Conservation (phyloP, 1,140 invertebrate genomes). For the Cydia amplana region DNA sequence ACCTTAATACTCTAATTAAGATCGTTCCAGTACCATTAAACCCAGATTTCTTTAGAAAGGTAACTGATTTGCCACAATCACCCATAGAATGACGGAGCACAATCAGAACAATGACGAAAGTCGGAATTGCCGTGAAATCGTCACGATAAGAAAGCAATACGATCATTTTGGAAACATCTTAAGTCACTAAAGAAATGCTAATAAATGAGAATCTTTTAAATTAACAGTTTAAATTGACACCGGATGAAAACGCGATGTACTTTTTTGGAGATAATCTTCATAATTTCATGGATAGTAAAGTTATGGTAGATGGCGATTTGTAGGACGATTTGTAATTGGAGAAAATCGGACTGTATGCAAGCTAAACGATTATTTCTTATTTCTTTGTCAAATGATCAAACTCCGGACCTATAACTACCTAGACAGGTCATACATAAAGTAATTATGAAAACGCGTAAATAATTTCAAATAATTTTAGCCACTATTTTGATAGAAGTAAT, state of each 20-base stretch:
- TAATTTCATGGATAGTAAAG: background rate
- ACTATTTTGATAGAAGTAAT: too few relatives aligned
- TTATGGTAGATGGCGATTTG: background rate
- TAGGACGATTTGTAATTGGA: background rate
- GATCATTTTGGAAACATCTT: background rate
- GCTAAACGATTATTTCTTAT: too few relatives aligned
- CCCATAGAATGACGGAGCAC: slow-evolving; percentile 15
- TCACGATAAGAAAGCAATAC: background rate
- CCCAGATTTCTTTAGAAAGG: slow-evolving; percentile 14
- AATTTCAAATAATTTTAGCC: background rate
- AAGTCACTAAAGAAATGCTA: background rate
- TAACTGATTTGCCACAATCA: slow-evolving; percentile 28
- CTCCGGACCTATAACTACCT: too few relatives aligned
- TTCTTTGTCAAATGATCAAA: too few relatives aligned
- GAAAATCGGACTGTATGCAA: background rate
- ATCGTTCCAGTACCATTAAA: background rate
- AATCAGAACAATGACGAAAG: slow-evolving; percentile 28
- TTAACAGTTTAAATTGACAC: background rate
- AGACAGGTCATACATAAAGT: too few relatives aligned
- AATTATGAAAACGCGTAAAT: background rate
- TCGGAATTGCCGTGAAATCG: slow-evolving; percentile 26
- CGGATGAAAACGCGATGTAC: background rate
- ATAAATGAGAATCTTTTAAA: background rate
- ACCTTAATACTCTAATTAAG: background rate
- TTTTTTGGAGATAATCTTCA: slow-evolving; percentile 7